Base-by-base conservation (phyloP, 2,797 vertebrate species). In the Arrhamphus sclerolepis region DNA sequence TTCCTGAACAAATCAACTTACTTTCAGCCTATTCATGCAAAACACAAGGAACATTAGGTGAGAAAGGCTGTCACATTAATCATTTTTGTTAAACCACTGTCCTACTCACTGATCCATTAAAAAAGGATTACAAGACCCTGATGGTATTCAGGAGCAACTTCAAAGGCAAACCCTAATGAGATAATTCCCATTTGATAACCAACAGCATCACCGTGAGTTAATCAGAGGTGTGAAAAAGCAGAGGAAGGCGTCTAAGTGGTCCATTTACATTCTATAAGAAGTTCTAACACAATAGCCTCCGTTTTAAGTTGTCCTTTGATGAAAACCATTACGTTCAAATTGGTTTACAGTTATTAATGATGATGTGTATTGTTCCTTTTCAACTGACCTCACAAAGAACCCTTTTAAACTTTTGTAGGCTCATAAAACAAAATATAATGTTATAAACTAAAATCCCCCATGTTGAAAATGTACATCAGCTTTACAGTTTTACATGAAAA, bases 201-300 rank as follows among this genome's bases (percentile, higher is more conserved):
- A 42, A 72, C 82, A 80, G 66, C 77, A 77, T 77, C 79, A 75
- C 71, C 78, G 55, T 86, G 85, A 89, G 80, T 90, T 89, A 85
- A 92, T 92, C 92, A 92, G 80, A 81, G 82, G 86, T 84, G 87
- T 82, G 85, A 89, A 88, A 84, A 65, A 0, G 18, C 56, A 80
- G 75, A 89, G 82, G 86, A 86, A 81, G 59, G 62, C 76, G 62
- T 74, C 51, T 68, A 85, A 92, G 83, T 82, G 83, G 72, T n/a
- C 78, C 74, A 83, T 90, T 93, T 90, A 73, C 87, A 91, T 91
- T 89, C 83, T 90, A 78, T 86, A 62, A 79, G 71, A 67, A 61
- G 39, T 66, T 56, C 66, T 78, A 83, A 75, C 83, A 93, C 91
- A 86, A 89, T 81, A 53, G 24, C 42, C 53, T 56, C 50, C 46